Evolutionary conservation across 2,888 invertebrate species (phyloP).

Genomic region (Oligia latruncula): DNA sequence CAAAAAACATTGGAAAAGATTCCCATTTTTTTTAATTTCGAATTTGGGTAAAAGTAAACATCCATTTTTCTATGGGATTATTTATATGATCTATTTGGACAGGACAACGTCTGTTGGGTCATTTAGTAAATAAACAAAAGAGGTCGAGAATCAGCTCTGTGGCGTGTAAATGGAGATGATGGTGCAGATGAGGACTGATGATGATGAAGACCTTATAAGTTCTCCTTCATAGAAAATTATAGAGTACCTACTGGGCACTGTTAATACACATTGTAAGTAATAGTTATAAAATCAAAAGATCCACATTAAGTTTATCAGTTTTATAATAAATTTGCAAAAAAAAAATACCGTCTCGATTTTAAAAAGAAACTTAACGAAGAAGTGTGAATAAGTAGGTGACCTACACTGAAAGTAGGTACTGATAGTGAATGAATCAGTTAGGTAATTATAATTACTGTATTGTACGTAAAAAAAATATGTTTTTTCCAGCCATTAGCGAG

Average conservation of each 20-base stretch:
- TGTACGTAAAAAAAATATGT: slow-evolving; percentile 17
- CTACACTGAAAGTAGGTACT: slow-evolving; percentile 5
- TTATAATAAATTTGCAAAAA: background rate
- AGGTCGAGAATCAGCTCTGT: background rate
- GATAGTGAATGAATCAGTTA: slow-evolving; percentile 35
- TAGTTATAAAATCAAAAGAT: background rate
- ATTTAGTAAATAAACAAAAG: background rate
- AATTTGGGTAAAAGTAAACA: background rate
- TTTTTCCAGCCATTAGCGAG: slow-evolving; percentile 10
- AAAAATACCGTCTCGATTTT: background rate
- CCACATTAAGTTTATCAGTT: background rate
- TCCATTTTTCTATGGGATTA: background rate
- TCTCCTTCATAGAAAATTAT: background rate
- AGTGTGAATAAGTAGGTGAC: slow-evolving; percentile 6
- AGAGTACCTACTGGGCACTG: background rate
- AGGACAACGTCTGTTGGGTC: background rate
- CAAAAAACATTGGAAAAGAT: background rate
- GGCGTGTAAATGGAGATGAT: background rate
- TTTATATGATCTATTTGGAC: background rate
- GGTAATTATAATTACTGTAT: slow-evolving; percentile 15
- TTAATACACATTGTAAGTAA: no score
- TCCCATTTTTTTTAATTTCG: background rate
- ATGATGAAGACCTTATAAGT: no score
- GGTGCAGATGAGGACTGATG: background rate
- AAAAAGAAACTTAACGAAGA: background rate